phyloP scores from a whole-genome alignment of 2,113 vertebrate genomes.

The Bagarius yarrelli region DNA sequence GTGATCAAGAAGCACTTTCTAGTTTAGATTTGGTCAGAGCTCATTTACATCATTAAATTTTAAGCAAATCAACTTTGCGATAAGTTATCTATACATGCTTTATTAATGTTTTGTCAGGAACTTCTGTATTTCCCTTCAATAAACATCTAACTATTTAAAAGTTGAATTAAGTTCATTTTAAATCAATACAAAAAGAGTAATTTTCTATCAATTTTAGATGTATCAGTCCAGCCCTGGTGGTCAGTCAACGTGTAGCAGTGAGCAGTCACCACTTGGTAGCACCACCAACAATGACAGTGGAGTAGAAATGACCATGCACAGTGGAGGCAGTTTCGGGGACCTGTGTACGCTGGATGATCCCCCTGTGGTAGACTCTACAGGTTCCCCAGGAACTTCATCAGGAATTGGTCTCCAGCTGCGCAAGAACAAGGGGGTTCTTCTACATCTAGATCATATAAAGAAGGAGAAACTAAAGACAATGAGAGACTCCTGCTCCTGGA shows the following conservation, averaged over 20 bases:
- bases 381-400: slow-evolving; percentile 76
- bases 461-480: slow-evolving; percentile 92
- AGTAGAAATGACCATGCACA: slow-evolving; percentile 92
- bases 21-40: slow-evolving; percentile 52
- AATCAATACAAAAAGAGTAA: not conserved
- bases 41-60: slow-evolving; percentile 46
- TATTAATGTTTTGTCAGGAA: not conserved
- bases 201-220: slow-evolving; percentile 70
- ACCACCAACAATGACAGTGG: slow-evolving; percentile 96
- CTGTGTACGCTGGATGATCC: slow-evolving; percentile 83
- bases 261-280: slow-evolving; percentile 93
- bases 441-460: slow-evolving; percentile 94
- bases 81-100: not conserved
- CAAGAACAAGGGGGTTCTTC: slow-evolving; percentile 76
- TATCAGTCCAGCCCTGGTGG: slow-evolving; percentile 98
- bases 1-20: slow-evolving; percentile 56
- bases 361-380: slow-evolving; percentile 84
- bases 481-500: slow-evolving; percentile 91
- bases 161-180: not conserved
- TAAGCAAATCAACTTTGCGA: not conserved
- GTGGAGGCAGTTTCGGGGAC: slow-evolving; percentile 96
- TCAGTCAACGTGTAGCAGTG: slow-evolving; percentile 97
- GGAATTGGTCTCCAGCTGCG: slow-evolving; percentile 86
- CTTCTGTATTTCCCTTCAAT: not conserved
- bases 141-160: not conserved